Evolutionary conservation across 2,797 vertebrate genomes (phyloP).

Genomic region (Trachops cirrhosus): DNA sequence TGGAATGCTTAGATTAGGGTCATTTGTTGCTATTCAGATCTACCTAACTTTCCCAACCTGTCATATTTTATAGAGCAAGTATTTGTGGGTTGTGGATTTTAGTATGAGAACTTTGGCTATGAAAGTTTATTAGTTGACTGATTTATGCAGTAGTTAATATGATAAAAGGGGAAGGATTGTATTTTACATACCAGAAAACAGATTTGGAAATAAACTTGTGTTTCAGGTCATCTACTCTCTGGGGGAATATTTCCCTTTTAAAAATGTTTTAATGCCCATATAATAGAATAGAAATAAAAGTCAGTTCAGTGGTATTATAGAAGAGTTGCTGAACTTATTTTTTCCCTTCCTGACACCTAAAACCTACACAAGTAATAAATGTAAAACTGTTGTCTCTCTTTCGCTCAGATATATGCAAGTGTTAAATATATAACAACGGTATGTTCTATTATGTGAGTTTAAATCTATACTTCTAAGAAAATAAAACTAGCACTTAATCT

Average conservation of each 20-base stretch:
- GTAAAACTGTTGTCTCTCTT: neutral
- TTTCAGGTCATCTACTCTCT: neutral
- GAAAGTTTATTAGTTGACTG: slow-evolving; percentile 63
- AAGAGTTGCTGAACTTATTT: neutral
- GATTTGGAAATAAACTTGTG: neutral
- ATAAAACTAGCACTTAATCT: slow-evolving; percentile 11
- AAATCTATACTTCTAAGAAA: neutral
- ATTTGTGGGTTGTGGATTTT: slow-evolving; percentile 45
- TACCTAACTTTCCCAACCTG: neutral
- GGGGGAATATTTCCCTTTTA: slow-evolving; percentile 25
- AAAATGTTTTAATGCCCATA: slow-evolving; percentile 22
- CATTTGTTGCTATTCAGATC: neutral
- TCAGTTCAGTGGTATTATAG: neutral
- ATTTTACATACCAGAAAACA: slow-evolving; percentile 34
- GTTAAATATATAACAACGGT: neutral
- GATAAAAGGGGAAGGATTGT: slow-evolving; percentile 19
- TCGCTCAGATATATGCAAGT: neutral
- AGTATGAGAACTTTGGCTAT: slow-evolving; percentile 54
- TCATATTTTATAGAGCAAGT: slow-evolving; percentile 66
- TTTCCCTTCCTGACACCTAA: neutral
- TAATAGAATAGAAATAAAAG: slow-evolving; percentile 28
- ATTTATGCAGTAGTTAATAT: slow-evolving; percentile 65
- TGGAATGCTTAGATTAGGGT: slow-evolving; percentile 30
- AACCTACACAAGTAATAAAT: neutral
- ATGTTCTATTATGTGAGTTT: neutral